Percentiles rank a stretch among this genome's conserved stretches.
Conservation (phyloP, 2,797 vertebrate genomes). For the Sebastes jordani region DNA sequence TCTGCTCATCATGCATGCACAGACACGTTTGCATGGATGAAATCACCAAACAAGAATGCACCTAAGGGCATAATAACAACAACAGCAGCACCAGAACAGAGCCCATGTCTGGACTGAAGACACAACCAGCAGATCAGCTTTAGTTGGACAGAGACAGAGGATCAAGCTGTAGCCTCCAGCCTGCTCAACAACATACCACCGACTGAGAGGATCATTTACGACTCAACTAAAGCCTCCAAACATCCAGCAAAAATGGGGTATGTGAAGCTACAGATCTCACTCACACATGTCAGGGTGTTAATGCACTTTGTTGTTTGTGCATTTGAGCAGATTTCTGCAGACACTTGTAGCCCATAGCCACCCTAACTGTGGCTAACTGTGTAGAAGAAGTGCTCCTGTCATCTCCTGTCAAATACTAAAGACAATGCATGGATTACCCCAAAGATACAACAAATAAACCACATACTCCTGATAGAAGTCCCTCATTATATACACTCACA, state of each 20-base stretch:
- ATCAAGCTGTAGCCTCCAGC: constrained; percentile 50
- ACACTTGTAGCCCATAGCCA: constrained; percentile 31
- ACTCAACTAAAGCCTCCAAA: constrained; percentile 26
- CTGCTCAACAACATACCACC: constrained; percentile 46
- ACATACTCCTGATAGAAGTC: background rate
- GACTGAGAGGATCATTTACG: constrained; percentile 35
- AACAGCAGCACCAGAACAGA: background rate
- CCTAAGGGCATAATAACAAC: constrained; percentile 24
- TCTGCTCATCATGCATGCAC: constrained; percentile 55
- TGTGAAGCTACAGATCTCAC: background rate
- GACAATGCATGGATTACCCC: background rate
- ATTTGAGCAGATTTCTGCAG: background rate
- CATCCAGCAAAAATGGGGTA: constrained; percentile 81
- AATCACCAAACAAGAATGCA: constrained; percentile 29
- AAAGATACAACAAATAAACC: background rate
- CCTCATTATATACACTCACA: constrained; percentile 1
- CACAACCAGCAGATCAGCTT: constrained; percentile 48
- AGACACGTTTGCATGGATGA: constrained; percentile 57
- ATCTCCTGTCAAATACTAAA: background rate
- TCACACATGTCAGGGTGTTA: background rate
- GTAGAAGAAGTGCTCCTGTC: background rate
- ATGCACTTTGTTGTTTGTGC: background rate
- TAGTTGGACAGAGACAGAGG: constrained; percentile 16
- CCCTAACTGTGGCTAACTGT: background rate
- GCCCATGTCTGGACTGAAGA: constrained; percentile 68